Conservation (phyloP, 2,797 vertebrate species). For the Holocentrus rufus region DNA sequence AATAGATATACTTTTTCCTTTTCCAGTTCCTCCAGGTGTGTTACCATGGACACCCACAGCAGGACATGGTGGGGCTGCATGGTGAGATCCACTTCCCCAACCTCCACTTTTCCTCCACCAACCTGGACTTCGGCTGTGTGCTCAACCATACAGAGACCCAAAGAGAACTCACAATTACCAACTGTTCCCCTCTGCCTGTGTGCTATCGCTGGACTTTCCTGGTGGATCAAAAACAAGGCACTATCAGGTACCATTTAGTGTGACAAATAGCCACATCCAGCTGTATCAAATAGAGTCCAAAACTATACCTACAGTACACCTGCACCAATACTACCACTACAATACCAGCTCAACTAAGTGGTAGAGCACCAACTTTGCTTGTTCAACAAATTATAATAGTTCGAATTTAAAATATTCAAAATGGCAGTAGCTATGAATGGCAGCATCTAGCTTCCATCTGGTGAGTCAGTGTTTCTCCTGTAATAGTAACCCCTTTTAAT, state of each 20-base stretch:
- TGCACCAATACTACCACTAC: background rate
- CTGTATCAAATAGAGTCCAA: background rate
- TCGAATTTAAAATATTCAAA: too few species aligned
- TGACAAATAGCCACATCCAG: background rate
- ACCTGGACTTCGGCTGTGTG: constrained; percentile 88
- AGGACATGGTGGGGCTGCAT: constrained; percentile 77
- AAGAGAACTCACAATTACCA: constrained; percentile 80
- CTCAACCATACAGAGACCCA: constrained; percentile 80
- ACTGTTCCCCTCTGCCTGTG: constrained; percentile 84
- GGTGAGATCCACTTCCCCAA: constrained; percentile 88
- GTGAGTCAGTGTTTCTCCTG: too few species aligned
- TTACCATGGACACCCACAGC: constrained; percentile 85
- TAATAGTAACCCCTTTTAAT: too few species aligned
- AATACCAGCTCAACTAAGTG: too few species aligned
- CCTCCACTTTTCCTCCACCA: constrained; percentile 81
- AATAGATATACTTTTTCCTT: background rate
- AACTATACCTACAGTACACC: background rate
- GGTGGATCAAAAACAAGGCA: constrained; percentile 23
- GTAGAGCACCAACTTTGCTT: too few species aligned
- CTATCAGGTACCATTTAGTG: constrained; percentile 75
- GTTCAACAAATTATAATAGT: too few species aligned
- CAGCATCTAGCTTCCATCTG: too few species aligned
- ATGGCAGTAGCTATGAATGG: too few species aligned
- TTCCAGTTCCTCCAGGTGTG: constrained; percentile 76
- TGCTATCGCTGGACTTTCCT: constrained; percentile 87